Evolutionary conservation across 1,140 invertebrate genomes (phyloP).

Genomic region (Helicoverpa zea): DNA sequence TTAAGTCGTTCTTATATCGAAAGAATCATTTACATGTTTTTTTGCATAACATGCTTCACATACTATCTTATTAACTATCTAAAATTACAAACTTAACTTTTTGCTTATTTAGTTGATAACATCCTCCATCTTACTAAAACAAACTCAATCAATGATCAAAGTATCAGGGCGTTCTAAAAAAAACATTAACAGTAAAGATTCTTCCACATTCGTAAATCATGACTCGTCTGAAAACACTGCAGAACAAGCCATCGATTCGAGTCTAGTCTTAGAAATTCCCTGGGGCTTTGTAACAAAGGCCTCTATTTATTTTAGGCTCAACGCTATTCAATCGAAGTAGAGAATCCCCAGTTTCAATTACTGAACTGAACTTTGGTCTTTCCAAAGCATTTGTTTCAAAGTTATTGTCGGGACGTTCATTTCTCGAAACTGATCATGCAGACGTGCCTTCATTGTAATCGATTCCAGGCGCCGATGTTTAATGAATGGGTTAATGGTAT

Average conservation of each 20-base stretch:
- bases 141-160: too few species aligned
- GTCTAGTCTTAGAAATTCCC: not conserved
- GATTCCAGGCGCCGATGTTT: constrained; percentile 8
- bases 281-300: constrained; percentile 1
- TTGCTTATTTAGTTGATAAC: too few species aligned
- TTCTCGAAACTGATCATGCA: not conserved
- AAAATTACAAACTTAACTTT: too few species aligned
- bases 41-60: too few species aligned
- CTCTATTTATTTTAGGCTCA: constrained; percentile 16
- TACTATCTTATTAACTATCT: too few species aligned
- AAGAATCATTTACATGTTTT: too few species aligned
- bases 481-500: constrained; percentile 14
- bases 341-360: constrained; percentile 27
- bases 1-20: too few species aligned
- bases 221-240: not conserved
- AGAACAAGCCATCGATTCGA: not conserved
- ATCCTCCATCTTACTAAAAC: too few species aligned
- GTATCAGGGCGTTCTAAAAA: too few species aligned
- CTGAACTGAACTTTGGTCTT: constrained; percentile 14
- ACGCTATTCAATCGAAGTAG: not conserved
- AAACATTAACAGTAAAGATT: too few species aligned
- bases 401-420: not conserved
- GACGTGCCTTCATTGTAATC: constrained; percentile 22
- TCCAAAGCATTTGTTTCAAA: constrained; percentile 2
- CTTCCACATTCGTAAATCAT: too few species aligned